phyloP scores from a whole-genome alignment of 1,140 invertebrate genomes.

The Schlechtendalia chinensis region DNA sequence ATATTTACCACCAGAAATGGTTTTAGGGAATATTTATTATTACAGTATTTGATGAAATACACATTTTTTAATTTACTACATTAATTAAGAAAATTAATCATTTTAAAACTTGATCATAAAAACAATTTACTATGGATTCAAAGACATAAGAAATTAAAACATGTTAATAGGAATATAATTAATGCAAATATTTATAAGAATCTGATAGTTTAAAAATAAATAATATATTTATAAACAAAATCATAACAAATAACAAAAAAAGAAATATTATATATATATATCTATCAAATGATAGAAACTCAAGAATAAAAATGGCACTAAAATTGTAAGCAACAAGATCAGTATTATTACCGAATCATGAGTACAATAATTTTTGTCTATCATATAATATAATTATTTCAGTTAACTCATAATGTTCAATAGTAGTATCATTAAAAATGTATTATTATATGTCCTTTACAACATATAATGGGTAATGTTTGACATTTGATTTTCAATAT shows the following conservation, averaged over 20 bases:
- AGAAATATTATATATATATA: neutral
- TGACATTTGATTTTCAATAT: neutral
- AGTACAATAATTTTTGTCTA: neutral
- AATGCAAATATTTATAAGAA: neutral
- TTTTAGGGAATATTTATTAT: neutral
- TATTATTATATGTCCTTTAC: neutral
- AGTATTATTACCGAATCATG: neutral
- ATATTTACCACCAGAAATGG: neutral
- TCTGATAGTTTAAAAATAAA: neutral
- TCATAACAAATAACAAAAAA: neutral
- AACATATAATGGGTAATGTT: neutral
- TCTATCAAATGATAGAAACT: neutral
- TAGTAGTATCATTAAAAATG: conserved; percentile 4
- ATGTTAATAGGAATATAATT: neutral
- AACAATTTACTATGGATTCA: neutral
- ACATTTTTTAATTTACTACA: neutral
- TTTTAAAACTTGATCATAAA: neutral
- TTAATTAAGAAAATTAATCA: neutral
- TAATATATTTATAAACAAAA: conserved; percentile 14
- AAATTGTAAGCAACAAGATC: neutral
- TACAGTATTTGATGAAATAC: neutral
- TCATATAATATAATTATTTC: neutral
- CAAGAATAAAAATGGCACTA: conserved; percentile 35
- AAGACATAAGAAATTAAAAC: neutral
- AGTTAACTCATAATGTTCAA: neutral